Base-by-base conservation (phyloP, 2,888 invertebrate genomes). In the Platerodrilus igneus region DNA sequence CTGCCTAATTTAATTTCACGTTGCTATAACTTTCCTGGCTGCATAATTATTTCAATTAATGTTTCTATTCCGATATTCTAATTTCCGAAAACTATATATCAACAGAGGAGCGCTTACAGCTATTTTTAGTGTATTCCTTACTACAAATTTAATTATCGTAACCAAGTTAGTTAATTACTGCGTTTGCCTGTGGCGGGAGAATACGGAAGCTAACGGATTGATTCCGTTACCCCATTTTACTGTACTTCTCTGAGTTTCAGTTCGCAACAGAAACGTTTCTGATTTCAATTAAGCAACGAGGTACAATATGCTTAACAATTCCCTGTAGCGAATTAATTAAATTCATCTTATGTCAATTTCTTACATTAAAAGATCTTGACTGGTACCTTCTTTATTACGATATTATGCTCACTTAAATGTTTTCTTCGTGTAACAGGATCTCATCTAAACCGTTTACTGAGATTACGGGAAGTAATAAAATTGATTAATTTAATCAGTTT, bases 91-190 rank as follows among this genome's bases (percentile, higher is more conserved):
- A 51, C 45, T 52, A 52, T 57, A 55, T 53, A 51, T 54, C 46
- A 57, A 53, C 53, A 47, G 53, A 47, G 48, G 52, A 44, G 34
- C 51, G 58, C 59, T 56, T 51, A 46, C 48, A 58, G 60, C 55
- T 58, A 60, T 64, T 62, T 62, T 63, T 62, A 57, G 55, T 58
- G 56, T 60, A 58, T 60, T 60, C 58, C 60, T 57, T 57, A 55
- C 58, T 57, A 60, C 59, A 60, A 62, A 63, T 62, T 62, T 61
- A 62, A 62, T 64, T 62, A 64, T 61, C 57, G 57, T 55, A 60
- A 61, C 59, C 59, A 53, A 62, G 56, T 63, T 59, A 60, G 60
- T 60, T 61, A 62, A 63, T 62, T 61, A 58, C 52, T 42, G 42
- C 51, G 51, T 51, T 47, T 52, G 53, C 53, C 52, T 47, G 47